Evolutionary conservation across 2,888 invertebrate species (phyloP), one percentile per base, ranked within the genome.

Genomic region (Chaetogeoica ovagalla): DNA sequence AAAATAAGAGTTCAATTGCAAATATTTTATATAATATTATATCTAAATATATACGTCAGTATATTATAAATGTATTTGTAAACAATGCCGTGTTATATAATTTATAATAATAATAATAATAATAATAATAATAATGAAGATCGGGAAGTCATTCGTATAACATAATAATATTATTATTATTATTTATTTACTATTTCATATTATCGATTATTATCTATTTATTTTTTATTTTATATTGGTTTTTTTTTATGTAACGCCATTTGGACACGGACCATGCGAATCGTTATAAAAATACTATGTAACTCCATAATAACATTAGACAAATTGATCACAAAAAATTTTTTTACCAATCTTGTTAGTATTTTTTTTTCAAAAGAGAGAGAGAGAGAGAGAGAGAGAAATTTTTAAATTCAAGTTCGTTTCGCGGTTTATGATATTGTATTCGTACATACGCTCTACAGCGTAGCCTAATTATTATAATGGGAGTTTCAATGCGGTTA

Each of bases 271-370:
- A 15, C 66, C 66, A 15, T 66, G 66, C 30, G 19, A 66, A 43
- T 39, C 13, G 21, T 39, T 43, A 66, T 43, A 66, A 43, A 43
- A 11, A 43, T 5, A 43, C 43, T 11, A 43, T 43, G n/a, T n/a
- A n/a, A n/a, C n/a, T n/a, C n/a, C n/a, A n/a, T n/a, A n/a, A 43
- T 43, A 43, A 43, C 6, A 7, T 7, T 43, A 9, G 30, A 43
- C 21, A 57, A 71, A 71, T 59, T 39, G 5, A 71, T 57, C 70
- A 59, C 70, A 59, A n/a, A 21, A 39, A 71, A n/a, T n/a, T n/a
- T 21, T 8, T n/a, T 39, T 37, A 37, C 1, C 39, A 8, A 6
- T 9, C 11, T 11, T 21, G 21, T 4, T 17, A 19, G 55, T 17
- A 55, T 21, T 43, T 39, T 11, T 43, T 43, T 37, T 43, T 30